Base-by-base conservation (phyloP, 2,113 vertebrate species). In the Micronisus gabar region DNA sequence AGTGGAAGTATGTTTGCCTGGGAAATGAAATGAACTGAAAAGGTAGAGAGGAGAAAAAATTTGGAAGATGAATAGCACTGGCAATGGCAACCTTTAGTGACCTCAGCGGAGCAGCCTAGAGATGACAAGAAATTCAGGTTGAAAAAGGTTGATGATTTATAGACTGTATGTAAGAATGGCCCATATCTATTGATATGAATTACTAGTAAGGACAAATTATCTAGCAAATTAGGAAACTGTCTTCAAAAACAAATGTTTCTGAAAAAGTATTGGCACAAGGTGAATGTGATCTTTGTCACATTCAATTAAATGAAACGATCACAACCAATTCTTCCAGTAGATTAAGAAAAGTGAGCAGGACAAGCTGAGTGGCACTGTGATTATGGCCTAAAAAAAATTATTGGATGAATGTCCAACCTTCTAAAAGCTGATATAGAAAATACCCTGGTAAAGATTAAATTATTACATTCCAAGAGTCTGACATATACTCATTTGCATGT, bases 1-100 rank as follows among this genome's bases (percentile, higher is more conserved):
- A 97, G 90, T 86, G 72, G 81, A 96, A 93, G 83, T 84, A 48
- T 83, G 85, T 81, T 95, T 95, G 85, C 63, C 85, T 89, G 75
- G 66, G 76, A 97, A 85, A 93, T 14, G 48, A 90, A 76, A 62
- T 58, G 32, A 81, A 81, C 47, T 55, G 36, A 83, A 75, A 90
- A 81, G 23, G 71, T 70, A 96, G 81, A 73, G 76, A 59, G 10
- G 52, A 96, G 92, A 97, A 94, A 75, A 93, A 89, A 94, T 9
- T 15, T 81, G 58, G 74, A 96, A 96, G 95, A 97, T 89, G 95
- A 97, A 97, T 91, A 90, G 85, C 50, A 59, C 56, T 88, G 67
- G 88, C 93, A 96, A 83, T 84, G 55, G 72, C 66, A 88, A 48
- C 88, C 92, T 97, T 90, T 94, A 95, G 81, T 95, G 96, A 94